Percentiles rank a stretch among this genome's conserved stretches.
Evolutionary conservation across 2,888 invertebrate species (phyloP).

Genomic region (Trissolcus brochymenae): DNA sequence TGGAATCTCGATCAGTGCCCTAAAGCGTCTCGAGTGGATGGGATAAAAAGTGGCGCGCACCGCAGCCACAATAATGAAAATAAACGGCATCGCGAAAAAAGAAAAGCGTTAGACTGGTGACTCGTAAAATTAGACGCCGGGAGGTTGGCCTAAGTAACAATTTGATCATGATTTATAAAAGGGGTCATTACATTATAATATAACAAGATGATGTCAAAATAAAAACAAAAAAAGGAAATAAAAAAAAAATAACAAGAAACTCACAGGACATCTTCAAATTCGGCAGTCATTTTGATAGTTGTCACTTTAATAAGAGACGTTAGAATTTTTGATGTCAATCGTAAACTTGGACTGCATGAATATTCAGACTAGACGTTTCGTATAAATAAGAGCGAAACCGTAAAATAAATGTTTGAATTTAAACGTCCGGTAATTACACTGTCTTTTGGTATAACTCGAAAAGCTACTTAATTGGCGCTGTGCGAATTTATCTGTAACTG

Average conservation of each 20-base stretch:
- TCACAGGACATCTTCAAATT: background rate
- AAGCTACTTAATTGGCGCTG: conserved; percentile 29
- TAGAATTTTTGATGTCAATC: conserved; percentile 63
- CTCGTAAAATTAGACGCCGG: conserved; percentile 59
- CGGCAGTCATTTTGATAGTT: background rate
- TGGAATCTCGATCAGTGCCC: conserved; percentile 60
- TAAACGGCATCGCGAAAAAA: conserved; percentile 32
- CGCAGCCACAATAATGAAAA: conserved; percentile 30
- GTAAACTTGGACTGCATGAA: conserved; percentile 20
- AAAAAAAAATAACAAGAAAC: too few species aligned
- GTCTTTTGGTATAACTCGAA: conserved; percentile 11
- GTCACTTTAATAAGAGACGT: conserved; percentile 42
- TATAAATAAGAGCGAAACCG: conserved; percentile 20
- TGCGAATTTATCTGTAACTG: conserved; percentile 2
- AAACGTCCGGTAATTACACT: conserved; percentile 30
- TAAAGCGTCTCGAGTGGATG: conserved; percentile 44
- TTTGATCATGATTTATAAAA: conserved; percentile 59
- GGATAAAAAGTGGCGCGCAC: conserved; percentile 31
- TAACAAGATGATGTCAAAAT: background rate
- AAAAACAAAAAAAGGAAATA: background rate
- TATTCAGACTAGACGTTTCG: conserved; percentile 19
- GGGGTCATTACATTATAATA: conserved; percentile 13
- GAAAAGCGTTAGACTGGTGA: conserved; percentile 43
- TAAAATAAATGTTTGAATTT: conserved; percentile 23
- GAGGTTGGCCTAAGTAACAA: conserved; percentile 22